phyloP scores from a whole-genome alignment of 2,113 vertebrate species.

The Raja brachyura region DNA sequence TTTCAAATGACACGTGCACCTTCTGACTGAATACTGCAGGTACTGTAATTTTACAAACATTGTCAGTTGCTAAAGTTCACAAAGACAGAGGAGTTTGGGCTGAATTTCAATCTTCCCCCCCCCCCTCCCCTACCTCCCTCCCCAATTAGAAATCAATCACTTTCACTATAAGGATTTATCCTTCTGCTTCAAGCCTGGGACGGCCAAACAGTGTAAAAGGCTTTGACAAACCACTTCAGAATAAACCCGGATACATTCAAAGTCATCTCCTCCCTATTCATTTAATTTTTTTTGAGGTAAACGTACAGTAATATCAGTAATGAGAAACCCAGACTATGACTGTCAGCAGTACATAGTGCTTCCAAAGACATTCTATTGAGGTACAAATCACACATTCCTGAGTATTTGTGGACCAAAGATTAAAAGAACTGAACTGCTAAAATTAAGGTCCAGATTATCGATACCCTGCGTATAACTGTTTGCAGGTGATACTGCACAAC shows the following conservation, averaged over 20 bases:
- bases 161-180: slow-evolving; percentile 49
- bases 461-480: slow-evolving; percentile 80
- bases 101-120: slow-evolving; percentile 44
- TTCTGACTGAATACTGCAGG: slow-evolving; percentile 53
- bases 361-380: slow-evolving; percentile 89
- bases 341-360: slow-evolving; percentile 83
- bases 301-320: slow-evolving; percentile 79
- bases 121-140: slow-evolving; percentile 36
- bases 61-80: slow-evolving; percentile 59
- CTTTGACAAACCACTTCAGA: slow-evolving; percentile 68
- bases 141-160: slow-evolving; percentile 55
- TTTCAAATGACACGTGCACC: slow-evolving; percentile 57
- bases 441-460: slow-evolving; percentile 84
- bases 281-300: slow-evolving; percentile 76
- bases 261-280: slow-evolving; percentile 71
- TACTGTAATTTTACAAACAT: slow-evolving; percentile 59
- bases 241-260: slow-evolving; percentile 88
- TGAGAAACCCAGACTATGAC: slow-evolving; percentile 80
- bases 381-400: slow-evolving; percentile 98
- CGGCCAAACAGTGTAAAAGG: slow-evolving; percentile 52
- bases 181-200: slow-evolving; percentile 56
- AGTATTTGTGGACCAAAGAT: slow-evolving; percentile 89
- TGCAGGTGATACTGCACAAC: slow-evolving; percentile 75
- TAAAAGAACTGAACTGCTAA: slow-evolving; percentile 77
- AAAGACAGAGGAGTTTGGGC: slow-evolving; percentile 54